Conservation (phyloP, 2,113 vertebrate genomes). For the Aldabrachelys gigantea region DNA sequence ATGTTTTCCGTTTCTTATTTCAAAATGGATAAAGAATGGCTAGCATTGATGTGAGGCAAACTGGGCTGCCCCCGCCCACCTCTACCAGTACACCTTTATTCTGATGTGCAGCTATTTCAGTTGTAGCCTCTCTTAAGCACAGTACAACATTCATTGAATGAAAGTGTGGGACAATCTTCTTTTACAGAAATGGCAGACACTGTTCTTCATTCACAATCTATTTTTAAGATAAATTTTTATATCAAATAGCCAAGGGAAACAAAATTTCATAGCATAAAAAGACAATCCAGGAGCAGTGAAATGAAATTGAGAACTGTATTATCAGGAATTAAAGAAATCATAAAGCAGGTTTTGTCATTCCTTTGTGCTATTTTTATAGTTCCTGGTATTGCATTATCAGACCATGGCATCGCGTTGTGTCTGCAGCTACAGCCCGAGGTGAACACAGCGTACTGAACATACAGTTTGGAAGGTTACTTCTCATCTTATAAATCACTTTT, state of each 20-base stretch:
- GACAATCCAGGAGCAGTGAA: conserved; percentile 16
- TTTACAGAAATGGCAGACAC: conserved; percentile 48
- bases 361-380: conserved; percentile 51
- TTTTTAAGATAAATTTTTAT: conserved; percentile 26
- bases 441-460: conserved; percentile 25
- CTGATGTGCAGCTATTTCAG: conserved; percentile 51
- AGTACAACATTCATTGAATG: neutral
- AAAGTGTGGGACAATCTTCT: conserved; percentile 34
- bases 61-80: conserved; percentile 12
- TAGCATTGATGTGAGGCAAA: neutral
- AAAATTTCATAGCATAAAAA: conserved; percentile 16
- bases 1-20: neutral
- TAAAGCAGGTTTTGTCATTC: neutral
- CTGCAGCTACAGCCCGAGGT: conserved; percentile 33
- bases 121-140: conserved; percentile 48
- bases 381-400: conserved; percentile 42
- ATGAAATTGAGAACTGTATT: neutral
- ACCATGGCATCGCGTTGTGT: neutral
- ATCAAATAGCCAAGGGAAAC: conserved; percentile 47
- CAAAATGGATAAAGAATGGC: rapidly evolving
- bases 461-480: conserved; percentile 11
- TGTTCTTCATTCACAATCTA: conserved; percentile 69
- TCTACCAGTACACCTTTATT: neutral
- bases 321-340: conserved; percentile 9
- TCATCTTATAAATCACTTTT: conserved; percentile 39